Percentiles rank a stretch among this genome's conserved stretches.
Conservation (phyloP, 2,113 vertebrate species). For the Poeciliopsis retropinna region DNA sequence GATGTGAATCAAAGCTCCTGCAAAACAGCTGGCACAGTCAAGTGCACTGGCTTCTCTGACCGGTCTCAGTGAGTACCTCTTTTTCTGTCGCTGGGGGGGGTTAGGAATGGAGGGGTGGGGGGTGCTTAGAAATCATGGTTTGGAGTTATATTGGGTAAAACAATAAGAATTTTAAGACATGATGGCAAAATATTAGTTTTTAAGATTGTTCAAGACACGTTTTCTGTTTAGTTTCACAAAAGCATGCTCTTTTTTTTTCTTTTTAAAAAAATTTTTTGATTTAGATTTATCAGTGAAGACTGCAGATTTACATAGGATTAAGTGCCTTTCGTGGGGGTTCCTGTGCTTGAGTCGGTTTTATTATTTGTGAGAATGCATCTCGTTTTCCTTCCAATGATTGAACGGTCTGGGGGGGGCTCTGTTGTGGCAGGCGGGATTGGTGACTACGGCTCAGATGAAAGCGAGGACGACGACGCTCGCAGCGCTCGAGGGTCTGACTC, state of each 20-base stretch:
- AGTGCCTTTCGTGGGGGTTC: constrained; percentile 37
- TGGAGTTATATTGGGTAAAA: constrained; percentile 14
- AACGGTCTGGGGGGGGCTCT: constrained; percentile 81
- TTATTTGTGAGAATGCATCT: constrained; percentile 31
- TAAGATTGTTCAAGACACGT: constrained; percentile 14
- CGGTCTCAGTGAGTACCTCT: constrained; percentile 97
- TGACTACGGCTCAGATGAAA: constrained; percentile 98
- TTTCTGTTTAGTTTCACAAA: constrained; percentile 33
- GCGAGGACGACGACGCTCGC: constrained; percentile 89
- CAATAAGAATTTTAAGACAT: background rate
- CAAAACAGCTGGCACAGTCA: constrained; percentile 99
- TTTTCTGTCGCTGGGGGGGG: constrained; percentile 80
- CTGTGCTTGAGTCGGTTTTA: constrained; percentile 42
- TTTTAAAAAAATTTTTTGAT: no score
- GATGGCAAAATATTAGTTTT: constrained; percentile 23
- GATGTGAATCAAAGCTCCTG: constrained; percentile 99
- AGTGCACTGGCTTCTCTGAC: constrained; percentile 99
- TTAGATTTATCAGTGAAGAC: constrained; percentile 12
- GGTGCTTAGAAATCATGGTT: constrained; percentile 31
- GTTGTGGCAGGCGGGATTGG: constrained; percentile 98
- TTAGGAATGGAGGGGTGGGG: constrained; percentile 56
- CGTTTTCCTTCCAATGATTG: constrained; percentile 46
- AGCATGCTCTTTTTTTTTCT: constrained; percentile 68
- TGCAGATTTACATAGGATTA: constrained; percentile 4
- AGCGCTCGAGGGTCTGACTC: constrained; percentile 93